phyloP scores from a whole-genome alignment of 1,140 invertebrate species.

The Aphidius gifuensis region DNA sequence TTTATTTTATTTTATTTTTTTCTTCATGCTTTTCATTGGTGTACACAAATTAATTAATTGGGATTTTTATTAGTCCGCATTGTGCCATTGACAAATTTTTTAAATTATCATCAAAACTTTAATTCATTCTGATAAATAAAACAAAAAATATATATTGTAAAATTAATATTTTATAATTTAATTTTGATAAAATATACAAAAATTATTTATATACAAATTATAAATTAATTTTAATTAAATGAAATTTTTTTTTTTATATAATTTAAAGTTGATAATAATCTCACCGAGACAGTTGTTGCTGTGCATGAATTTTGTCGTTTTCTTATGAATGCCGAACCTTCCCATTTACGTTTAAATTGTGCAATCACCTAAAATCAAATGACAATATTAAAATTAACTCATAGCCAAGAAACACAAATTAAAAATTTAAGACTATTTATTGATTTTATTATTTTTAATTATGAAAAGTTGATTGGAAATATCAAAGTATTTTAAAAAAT shows the following conservation, averaged over 20 bases:
- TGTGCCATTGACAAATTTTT: constrained; percentile 1
- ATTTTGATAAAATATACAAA: too few species aligned
- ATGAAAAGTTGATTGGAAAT: too few species aligned
- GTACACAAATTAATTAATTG: neutral
- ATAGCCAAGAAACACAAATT: neutral
- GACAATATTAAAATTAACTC: neutral
- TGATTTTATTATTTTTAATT: neutral
- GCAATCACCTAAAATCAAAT: constrained; percentile 62
- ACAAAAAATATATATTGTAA: too few species aligned
- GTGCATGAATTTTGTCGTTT: constrained; percentile 78
- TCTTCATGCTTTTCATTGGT: neutral
- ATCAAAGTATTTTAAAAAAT: too few species aligned
- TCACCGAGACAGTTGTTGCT: constrained; percentile 80
- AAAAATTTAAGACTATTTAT: neutral
- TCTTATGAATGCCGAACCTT: constrained; percentile 65
- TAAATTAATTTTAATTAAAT: too few species aligned
- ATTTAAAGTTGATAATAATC: constrained; percentile 28
- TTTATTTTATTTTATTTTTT: neutral
- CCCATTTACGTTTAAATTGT: constrained; percentile 76
- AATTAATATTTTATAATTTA: too few species aligned
- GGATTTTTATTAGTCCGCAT: neutral
- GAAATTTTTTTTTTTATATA: too few species aligned
- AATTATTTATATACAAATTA: too few species aligned
- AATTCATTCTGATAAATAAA: too few species aligned
- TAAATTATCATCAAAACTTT: too few species aligned